A percentile compares a stretch with the other conserved stretches of the same genome.
Conservation (phyloP, 2,888 invertebrate genomes). For the Acanthosepion lycidas region DNA sequence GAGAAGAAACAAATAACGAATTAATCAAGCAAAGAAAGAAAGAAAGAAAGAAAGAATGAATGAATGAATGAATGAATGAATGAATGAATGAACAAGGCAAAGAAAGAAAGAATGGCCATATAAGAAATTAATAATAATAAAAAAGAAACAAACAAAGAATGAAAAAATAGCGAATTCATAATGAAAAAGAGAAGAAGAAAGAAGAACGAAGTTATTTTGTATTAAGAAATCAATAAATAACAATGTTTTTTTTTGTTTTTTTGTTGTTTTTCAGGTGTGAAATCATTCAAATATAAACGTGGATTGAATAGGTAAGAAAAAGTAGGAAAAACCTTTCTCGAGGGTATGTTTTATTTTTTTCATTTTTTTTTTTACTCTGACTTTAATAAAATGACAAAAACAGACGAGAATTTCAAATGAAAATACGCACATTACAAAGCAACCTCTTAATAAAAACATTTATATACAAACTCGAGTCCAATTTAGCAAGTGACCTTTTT, state of each 20-base stretch:
- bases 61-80: too few relatives aligned
- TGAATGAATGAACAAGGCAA: too few relatives aligned
- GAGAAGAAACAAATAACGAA: too few relatives aligned
- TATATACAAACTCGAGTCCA: neutral
- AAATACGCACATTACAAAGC: neutral
- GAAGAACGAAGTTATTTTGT: neutral
- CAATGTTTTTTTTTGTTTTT: too few relatives aligned
- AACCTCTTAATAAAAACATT: neutral
- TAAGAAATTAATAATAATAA: too few relatives aligned
- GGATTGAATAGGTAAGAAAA: neutral
- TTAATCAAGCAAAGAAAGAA: too few relatives aligned
- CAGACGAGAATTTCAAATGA: neutral
- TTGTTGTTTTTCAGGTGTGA: neutral
- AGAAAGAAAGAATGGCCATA: too few relatives aligned
- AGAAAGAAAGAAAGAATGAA: too few relatives aligned
- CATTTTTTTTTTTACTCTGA: neutral
- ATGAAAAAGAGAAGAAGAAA: neutral
- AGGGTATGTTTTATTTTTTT: neutral
- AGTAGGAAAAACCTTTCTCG: neutral
- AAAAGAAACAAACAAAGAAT: too few relatives aligned
- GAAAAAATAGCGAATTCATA: too few relatives aligned
- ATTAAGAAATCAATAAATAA: neutral
- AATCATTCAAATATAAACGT: neutral
- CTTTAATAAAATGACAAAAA: neutral
- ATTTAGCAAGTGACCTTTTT: neutral